A percentile compares a stretch with the other conserved stretches of the same genome.
These are phyloP conservation scores for Misgurnus mizolepis DNA, from an alignment of 2,113 vertebrate species.

Conservation along the genomic window DNA sequence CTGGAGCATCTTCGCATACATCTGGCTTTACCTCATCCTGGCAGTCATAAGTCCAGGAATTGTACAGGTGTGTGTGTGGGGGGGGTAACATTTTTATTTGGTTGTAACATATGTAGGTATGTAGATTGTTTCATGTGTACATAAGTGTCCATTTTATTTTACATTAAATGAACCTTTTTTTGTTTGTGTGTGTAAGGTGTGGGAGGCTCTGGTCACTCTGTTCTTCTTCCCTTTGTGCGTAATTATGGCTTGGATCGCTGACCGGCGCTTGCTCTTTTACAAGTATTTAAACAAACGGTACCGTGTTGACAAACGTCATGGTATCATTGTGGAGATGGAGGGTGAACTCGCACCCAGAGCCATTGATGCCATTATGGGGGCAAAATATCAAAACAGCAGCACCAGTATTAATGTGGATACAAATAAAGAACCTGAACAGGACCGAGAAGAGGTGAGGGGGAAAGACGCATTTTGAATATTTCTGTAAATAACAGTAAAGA, in stretches of 20 bases:
- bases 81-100: background rate
- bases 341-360: constrained; percentile 81
- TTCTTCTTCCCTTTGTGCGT: constrained; percentile 93
- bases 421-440: constrained; percentile 80
- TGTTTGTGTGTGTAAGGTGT: constrained; percentile 70
- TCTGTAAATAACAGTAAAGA: no score
- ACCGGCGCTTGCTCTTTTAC: constrained; percentile 90
- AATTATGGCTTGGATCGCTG: constrained; percentile 91
- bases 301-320: constrained; percentile 86
- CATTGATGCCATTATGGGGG: constrained; percentile 78
- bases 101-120: no score
- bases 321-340: constrained; percentile 92
- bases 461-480: background rate
- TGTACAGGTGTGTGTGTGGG: constrained; percentile 75
- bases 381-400: constrained; percentile 68
- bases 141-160: background rate
- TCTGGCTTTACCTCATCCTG: constrained; percentile 95
- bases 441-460: constrained; percentile 80
- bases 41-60: constrained; percentile 90
- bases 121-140: background rate
- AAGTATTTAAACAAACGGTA: constrained; percentile 93
- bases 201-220: constrained; percentile 90
- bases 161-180: background rate
- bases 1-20: constrained; percentile 97
- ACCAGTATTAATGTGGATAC: constrained; percentile 72